phyloP scores from a whole-genome alignment of 2,888 invertebrate genomes.

The Syrista parreyssii region DNA sequence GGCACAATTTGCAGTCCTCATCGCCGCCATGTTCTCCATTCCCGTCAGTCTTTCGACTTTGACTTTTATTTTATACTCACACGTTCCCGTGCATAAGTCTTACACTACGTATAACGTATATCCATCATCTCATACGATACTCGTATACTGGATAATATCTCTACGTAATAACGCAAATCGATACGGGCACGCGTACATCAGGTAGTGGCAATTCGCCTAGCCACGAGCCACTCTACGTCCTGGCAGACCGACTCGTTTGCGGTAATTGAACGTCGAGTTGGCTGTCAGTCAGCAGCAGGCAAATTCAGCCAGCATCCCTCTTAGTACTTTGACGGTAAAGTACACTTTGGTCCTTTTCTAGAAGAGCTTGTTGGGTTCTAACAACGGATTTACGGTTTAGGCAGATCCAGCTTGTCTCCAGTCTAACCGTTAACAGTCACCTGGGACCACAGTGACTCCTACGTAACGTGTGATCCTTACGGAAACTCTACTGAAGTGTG shows the following conservation, averaged over 20 bases:
- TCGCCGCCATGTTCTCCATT: conserved; percentile 15
- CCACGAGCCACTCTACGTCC: neutral
- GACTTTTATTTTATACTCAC: neutral
- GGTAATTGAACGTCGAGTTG: conserved; percentile 1
- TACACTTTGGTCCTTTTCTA: neutral
- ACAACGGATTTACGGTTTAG: neutral
- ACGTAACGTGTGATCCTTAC: too few relatives aligned
- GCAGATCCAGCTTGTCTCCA: neutral
- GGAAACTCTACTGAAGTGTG: too few relatives aligned
- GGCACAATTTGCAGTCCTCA: conserved; percentile 16
- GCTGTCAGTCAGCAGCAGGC: neutral
- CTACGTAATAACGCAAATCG: neutral
- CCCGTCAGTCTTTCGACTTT: conserved; percentile 1
- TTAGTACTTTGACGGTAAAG: neutral
- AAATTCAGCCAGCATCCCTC: neutral
- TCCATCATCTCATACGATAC: neutral
- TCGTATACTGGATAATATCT: neutral
- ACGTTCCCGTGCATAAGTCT: neutral
- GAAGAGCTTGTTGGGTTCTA: neutral
- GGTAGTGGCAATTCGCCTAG: neutral
- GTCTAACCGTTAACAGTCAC: too few relatives aligned
- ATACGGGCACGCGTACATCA: neutral
- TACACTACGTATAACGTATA: neutral
- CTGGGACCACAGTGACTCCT: too few relatives aligned
- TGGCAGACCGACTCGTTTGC: neutral